A percentile compares a stretch with the other conserved stretches of the same genome.
Evolutionary conservation across 2,888 invertebrate species (phyloP).

Genomic region (Pammene fasciana): DNA sequence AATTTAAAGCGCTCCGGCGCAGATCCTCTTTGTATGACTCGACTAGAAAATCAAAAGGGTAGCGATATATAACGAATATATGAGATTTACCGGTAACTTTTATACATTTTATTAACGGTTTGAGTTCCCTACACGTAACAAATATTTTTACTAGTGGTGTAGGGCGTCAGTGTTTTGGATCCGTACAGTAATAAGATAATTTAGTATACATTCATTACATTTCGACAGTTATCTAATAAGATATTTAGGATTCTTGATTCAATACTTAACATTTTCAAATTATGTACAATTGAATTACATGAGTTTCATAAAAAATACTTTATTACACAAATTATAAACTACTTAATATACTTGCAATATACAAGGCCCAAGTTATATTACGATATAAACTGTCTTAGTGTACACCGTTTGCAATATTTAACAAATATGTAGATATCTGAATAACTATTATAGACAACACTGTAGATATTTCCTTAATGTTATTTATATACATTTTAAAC

Average conservation of each 20-base stretch:
- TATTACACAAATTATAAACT: slow-evolving; percentile 39
- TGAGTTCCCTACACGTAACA: too few relatives aligned
- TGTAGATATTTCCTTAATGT: slow-evolving; percentile 61
- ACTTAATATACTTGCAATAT: slow-evolving; percentile 63
- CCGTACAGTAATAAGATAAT: not conserved
- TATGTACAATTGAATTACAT: slow-evolving; percentile 33
- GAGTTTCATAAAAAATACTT: slow-evolving; percentile 31
- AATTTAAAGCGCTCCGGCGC: too few relatives aligned
- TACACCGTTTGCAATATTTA: slow-evolving; percentile 46
- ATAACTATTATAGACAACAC: slow-evolving; percentile 50
- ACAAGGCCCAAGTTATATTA: slow-evolving; percentile 55
- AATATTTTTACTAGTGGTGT: not conserved
- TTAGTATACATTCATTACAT: slow-evolving; percentile 14
- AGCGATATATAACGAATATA: too few relatives aligned
- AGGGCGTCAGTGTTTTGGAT: slow-evolving; percentile 13
- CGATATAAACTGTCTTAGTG: slow-evolving; percentile 32
- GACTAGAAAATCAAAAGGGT: too few relatives aligned
- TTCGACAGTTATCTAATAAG: slow-evolving; percentile 18
- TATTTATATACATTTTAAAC: slow-evolving; percentile 74
- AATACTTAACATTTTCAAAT: slow-evolving; percentile 32
- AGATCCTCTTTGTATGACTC: too few relatives aligned
- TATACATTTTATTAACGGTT: too few relatives aligned
- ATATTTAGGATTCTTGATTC: slow-evolving; percentile 28
- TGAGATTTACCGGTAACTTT: too few relatives aligned
- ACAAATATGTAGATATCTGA: slow-evolving; percentile 55